Percentiles rank a stretch among this genome's conserved stretches.
These are phyloP conservation scores for Ylistrum balloti DNA, from an alignment of 1,140 invertebrate genomes.

Conservation along the genomic window DNA sequence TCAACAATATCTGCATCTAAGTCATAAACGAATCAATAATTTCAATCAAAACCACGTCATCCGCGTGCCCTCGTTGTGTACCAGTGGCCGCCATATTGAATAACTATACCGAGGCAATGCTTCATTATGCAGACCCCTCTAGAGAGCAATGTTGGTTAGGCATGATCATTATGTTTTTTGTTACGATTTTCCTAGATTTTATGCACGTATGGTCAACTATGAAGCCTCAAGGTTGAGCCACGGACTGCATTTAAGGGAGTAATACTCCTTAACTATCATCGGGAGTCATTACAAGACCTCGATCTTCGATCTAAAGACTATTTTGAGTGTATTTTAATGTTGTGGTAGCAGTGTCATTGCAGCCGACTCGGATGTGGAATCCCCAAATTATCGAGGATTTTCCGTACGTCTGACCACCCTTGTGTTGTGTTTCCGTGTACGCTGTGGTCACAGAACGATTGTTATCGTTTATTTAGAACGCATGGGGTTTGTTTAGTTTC, in stretches of 20 bases:
- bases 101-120: slow-evolving; percentile 72
- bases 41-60: not conserved
- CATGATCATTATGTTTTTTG: slow-evolving; percentile 82
- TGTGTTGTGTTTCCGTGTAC: slow-evolving; percentile 66
- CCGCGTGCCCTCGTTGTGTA: slow-evolving; percentile 2
- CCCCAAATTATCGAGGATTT: slow-evolving; percentile 79
- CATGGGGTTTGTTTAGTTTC: slow-evolving; percentile 64
- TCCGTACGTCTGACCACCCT: slow-evolving; percentile 75
- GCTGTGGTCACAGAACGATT: slow-evolving; percentile 53
- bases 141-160: slow-evolving; percentile 74
- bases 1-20: not conserved
- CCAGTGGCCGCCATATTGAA: slow-evolving; percentile 77
- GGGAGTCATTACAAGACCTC: slow-evolving; percentile 64
- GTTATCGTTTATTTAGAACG: slow-evolving; percentile 52
- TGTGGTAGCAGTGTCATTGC: slow-evolving; percentile 67
- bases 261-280: slow-evolving; percentile 60
- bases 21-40: not conserved
- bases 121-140: slow-evolving; percentile 76
- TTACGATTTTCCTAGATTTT: slow-evolving; percentile 76
- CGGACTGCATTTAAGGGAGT: slow-evolving; percentile 59
- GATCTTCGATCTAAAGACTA: slow-evolving; percentile 61
- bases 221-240: slow-evolving; percentile 68
- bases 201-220: slow-evolving; percentile 76
- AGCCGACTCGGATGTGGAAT: slow-evolving; percentile 75
- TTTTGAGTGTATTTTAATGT: slow-evolving; percentile 66